Base-by-base conservation (phyloP, 2,888 invertebrate genomes). In the Lysandra coridon region DNA sequence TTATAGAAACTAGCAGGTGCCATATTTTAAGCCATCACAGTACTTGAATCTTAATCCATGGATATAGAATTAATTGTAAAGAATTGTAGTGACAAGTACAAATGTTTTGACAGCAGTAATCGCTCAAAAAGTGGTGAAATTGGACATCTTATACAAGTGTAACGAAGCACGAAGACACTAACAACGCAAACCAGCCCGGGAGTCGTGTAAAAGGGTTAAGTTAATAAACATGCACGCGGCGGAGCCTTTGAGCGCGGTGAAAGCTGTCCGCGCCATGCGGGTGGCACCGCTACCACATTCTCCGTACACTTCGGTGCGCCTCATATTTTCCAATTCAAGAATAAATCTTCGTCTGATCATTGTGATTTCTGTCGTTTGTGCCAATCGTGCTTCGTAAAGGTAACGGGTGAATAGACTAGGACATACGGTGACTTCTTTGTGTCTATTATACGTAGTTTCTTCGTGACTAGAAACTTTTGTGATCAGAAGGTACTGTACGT, bases 171-270 rank as follows among this genome's bases (percentile, higher is more conserved):
- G 85, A 87, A 87, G 85, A 86, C 86, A 90, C 88, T 88, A 88
- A 89, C 86, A 87, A 85, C 87, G 86, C 86, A 86, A 86, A 88
- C 87, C 88, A 87, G 85, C 86, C 85, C 86, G 85, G 87, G 87
- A 89, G 90, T 92, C 90, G 90, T 90, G 90, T 91, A 89, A 91
- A 90, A 90, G 92, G 89, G 90, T 91, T 92, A 91, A 91, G 87
- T 92, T 90, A 90, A 92, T 92, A 92, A 90, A 91, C 92, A 92
- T 91, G 90, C 88, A 86, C 86, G 87, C 87, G 86, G 88, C 88
- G 86, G 84, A 89, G 87, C 88, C 91, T 92, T 92, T 92, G 91
- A 91, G 88, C 88, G 84, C 86, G 90, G 93, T 90, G 93, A 93
- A 93, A 93, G 92, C 93, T 89, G 89, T 81, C 82, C 83, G 84